Conservation (phyloP, 2,113 vertebrate species). For the Osmerus mordax region DNA sequence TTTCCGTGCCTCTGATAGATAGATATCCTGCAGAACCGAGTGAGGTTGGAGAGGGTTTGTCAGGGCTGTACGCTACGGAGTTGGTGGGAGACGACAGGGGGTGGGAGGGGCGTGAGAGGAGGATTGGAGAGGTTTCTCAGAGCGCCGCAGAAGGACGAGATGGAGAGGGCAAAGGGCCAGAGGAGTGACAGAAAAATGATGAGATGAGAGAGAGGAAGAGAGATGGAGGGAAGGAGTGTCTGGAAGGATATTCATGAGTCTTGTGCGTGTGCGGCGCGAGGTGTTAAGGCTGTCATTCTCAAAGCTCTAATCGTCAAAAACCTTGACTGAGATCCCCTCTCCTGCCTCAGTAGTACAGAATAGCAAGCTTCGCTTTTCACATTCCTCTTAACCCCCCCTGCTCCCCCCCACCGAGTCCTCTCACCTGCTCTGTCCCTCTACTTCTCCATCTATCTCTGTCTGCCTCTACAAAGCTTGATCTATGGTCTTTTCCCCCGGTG, state of each 20-base stretch:
- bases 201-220: neutral
- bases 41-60: too few species aligned
- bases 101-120: neutral
- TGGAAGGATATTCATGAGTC: neutral
- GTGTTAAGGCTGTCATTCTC: too few species aligned
- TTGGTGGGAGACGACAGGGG: neutral
- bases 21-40: too few species aligned
- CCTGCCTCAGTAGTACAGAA: neutral
- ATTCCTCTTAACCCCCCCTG: neutral
- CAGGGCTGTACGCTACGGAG: too few species aligned
- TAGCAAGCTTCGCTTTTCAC: neutral
- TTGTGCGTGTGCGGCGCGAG: neutral
- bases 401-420: neutral
- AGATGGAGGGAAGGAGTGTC: neutral
- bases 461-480: constrained; percentile 9
- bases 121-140: neutral
- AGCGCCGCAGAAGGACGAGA: neutral
- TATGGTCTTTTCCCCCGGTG: neutral
- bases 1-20: too few species aligned
- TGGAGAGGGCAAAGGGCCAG: neutral
- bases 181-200: neutral
- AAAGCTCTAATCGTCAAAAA: neutral
- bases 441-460: neutral
- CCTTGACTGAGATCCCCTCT: neutral
- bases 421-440: neutral